These are phyloP conservation scores for Trachythela sp. DNA, from an alignment of 64 coral and sea anemone species.

Conservation along the genomic window DNA sequence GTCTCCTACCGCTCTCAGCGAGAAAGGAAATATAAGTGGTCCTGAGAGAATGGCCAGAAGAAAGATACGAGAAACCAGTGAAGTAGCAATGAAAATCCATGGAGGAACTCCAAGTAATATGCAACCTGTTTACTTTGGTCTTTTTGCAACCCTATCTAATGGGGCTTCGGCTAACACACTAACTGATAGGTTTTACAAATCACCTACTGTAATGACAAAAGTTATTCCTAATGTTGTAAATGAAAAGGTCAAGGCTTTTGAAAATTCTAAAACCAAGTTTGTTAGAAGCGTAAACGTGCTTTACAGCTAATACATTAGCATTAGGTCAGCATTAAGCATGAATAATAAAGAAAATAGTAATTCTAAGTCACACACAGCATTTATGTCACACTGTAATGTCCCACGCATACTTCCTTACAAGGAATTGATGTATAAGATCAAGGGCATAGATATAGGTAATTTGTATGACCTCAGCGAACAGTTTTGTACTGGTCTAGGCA, in stretches of 20 bases:
- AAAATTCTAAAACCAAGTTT: constrained; percentile 43
- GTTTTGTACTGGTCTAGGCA: too few relatives aligned
- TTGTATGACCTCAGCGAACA: too few relatives aligned
- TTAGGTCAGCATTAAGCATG: constrained; percentile 39
- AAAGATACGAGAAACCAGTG: background rate
- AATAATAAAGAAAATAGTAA: constrained; percentile 18
- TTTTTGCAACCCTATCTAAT: constrained; percentile 39
- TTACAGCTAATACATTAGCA: constrained; percentile 48
- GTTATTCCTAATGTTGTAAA: constrained; percentile 51
- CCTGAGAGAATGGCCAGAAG: background rate
- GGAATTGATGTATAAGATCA: too few relatives aligned
- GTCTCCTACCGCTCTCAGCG: constrained; percentile 1
- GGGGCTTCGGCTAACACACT: background rate
- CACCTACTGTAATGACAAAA: constrained; percentile 25
- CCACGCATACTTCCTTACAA: too few relatives aligned
- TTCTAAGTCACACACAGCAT: too few relatives aligned
- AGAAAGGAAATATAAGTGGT: constrained; percentile 9
- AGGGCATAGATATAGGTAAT: too few relatives aligned
- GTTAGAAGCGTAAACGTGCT: constrained; percentile 38
- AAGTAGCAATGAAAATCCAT: constrained; percentile 19
- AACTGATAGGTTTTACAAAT: background rate
- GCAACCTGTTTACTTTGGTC: constrained; percentile 32
- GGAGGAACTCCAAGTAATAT: constrained; percentile 17
- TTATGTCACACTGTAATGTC: too few relatives aligned
- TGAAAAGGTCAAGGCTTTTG: constrained; percentile 28